Conservation (phyloP, 2,113 vertebrate genomes). For the Meriones unguiculatus region DNA sequence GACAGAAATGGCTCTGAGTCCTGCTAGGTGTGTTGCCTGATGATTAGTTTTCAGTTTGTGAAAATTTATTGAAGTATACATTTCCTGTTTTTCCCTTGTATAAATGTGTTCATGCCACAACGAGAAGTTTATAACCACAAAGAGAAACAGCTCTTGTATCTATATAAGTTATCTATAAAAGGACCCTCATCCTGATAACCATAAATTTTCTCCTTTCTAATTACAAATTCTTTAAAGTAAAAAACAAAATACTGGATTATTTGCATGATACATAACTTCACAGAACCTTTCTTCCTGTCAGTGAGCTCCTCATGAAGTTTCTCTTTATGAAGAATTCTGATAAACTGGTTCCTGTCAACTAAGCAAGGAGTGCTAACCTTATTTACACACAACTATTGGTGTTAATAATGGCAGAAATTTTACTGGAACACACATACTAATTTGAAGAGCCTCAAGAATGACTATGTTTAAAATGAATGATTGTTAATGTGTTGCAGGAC, state of each 20-base stretch:
- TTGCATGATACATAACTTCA: background rate
- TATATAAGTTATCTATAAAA: background rate
- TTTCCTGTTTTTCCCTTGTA: background rate
- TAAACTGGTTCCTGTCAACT: background rate
- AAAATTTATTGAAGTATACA: background rate
- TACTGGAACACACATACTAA: background rate
- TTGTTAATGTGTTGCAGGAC: background rate
- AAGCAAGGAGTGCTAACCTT: background rate
- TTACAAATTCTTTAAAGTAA: background rate
- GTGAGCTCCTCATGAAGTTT: background rate
- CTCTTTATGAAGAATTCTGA: background rate
- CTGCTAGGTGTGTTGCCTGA: background rate
- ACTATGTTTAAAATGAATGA: background rate
- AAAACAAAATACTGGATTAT: background rate
- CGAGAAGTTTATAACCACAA: background rate
- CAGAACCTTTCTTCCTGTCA: background rate
- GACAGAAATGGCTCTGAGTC: accelerated
- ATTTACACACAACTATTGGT: background rate
- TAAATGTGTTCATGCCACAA: background rate
- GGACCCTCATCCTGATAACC: background rate
- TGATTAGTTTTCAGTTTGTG: background rate
- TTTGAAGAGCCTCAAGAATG: background rate
- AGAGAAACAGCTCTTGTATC: background rate
- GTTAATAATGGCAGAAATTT: background rate
- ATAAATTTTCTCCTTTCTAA: background rate